phyloP scores from a whole-genome alignment of 2,888 invertebrate genomes.

The Agrotis ipsilon region DNA sequence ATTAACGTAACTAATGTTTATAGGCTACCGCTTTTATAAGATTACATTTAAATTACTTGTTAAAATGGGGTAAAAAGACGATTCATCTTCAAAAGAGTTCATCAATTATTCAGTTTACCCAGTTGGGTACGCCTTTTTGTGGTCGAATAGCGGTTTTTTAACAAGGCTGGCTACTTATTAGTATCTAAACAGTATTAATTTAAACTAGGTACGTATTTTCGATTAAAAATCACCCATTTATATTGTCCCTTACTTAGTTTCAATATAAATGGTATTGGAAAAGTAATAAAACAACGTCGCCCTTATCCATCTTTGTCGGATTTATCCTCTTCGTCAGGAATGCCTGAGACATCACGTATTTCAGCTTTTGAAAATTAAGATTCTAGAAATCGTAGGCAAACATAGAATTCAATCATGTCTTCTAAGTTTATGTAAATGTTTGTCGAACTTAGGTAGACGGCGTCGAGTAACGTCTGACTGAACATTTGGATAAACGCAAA shows the following conservation, averaged over 20 bases:
- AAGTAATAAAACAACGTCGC: conserved; percentile 27
- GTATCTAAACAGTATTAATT: background rate
- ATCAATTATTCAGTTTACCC: background rate
- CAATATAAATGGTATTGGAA: conserved; percentile 30
- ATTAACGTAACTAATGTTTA: background rate
- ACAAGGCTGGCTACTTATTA: background rate
- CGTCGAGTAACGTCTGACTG: background rate
- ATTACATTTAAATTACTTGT: no score
- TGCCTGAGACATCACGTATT: background rate
- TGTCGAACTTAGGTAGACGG: background rate
- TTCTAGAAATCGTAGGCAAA: background rate
- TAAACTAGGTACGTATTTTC: background rate
- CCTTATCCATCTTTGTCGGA: conserved; percentile 2
- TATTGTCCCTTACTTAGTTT: background rate
- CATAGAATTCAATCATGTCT: background rate
- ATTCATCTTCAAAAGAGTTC: background rate
- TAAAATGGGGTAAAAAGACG: background rate
- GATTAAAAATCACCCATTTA: background rate
- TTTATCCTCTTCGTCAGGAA: conserved; percentile 6
- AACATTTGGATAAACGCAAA: background rate
- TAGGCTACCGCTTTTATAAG: no score
- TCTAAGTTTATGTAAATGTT: background rate
- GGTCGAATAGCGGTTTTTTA: background rate
- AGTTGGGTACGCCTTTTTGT: background rate
- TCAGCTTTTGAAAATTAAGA: background rate